These are phyloP conservation scores for Paguma larvata DNA, from an alignment of 2,797 vertebrate species.

Conservation along the genomic window DNA sequence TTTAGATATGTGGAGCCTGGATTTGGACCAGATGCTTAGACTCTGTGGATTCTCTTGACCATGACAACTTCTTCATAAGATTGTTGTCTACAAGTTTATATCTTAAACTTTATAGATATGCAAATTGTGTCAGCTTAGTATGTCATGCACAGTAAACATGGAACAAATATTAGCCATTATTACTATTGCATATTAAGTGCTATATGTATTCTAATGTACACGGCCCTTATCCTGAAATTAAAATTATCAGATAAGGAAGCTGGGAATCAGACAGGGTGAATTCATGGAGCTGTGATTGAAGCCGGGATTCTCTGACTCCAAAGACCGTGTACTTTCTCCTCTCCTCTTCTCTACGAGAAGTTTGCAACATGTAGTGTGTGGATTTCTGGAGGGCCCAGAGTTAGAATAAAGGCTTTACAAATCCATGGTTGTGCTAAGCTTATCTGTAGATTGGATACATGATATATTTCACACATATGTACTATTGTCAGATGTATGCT, in stretches of 20 bases:
- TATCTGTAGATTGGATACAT: not conserved
- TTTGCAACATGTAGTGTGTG: not conserved
- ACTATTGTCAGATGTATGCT: not conserved
- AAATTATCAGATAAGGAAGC: not conserved
- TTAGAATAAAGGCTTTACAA: not conserved
- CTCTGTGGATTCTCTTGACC: not conserved
- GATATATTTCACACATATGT: not conserved
- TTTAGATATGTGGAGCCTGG: not conserved
- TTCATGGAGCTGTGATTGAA: not conserved
- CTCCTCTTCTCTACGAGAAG: not conserved
- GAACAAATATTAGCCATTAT: not conserved
- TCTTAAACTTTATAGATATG: not conserved
- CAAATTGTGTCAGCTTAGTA: not conserved
- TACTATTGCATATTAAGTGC: not conserved
- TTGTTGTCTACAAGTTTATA: not conserved
- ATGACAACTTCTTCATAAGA: not conserved
- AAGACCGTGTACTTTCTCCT: not conserved
- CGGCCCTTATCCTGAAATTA: not conserved
- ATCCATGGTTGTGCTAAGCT: not conserved
- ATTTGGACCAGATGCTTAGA: not conserved
- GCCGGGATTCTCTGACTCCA: not conserved
- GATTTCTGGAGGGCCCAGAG: not conserved
- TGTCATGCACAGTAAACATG: not conserved
- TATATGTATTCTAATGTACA: not conserved
- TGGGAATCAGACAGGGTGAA: not conserved